Evolutionary conservation across 2,888 invertebrate genomes (phyloP).

Genomic region (Augiades crinisus): DNA sequence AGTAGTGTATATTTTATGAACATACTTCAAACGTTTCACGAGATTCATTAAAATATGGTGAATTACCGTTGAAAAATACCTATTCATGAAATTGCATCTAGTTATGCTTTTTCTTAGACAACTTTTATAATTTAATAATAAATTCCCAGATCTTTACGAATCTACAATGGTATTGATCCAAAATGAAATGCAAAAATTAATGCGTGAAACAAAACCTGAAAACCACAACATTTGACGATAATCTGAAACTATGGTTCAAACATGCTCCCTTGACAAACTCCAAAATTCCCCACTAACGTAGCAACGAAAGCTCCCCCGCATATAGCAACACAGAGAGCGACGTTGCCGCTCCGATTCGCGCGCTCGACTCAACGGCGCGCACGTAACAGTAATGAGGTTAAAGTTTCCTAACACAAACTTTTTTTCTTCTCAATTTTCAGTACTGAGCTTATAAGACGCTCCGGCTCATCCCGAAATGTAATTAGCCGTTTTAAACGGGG

Average conservation of each 20-base stretch:
- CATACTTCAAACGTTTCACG: too few relatives aligned
- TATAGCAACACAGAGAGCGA: slow-evolving; percentile 57
- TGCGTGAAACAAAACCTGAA: neutral
- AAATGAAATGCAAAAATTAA: too few relatives aligned
- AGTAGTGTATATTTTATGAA: too few relatives aligned
- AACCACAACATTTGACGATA: neutral
- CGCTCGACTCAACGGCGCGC: slow-evolving; percentile 43
- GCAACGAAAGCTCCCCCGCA: slow-evolving; percentile 49
- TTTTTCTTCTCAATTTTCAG: slow-evolving; percentile 57
- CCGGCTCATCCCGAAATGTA: slow-evolving; percentile 30
- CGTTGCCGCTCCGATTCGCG: slow-evolving; percentile 67
- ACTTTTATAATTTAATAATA: too few relatives aligned
- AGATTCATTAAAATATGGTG: too few relatives aligned
- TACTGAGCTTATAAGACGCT: slow-evolving; percentile 34
- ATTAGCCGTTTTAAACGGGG: slow-evolving; percentile 30
- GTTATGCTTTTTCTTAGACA: too few relatives aligned
- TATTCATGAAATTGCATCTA: too few relatives aligned
- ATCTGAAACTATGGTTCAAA: neutral
- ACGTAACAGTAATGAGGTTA: slow-evolving; percentile 72
- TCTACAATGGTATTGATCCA: too few relatives aligned
- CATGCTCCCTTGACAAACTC: neutral
- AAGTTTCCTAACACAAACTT: slow-evolving; percentile 71
- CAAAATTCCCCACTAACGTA: slow-evolving; percentile 39
- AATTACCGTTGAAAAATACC: too few relatives aligned
- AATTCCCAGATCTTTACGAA: too few relatives aligned